Evolutionary conservation across 2,113 vertebrate genomes (phyloP), one percentile per base, ranked within the genome.

Genomic region (Strix aluco): DNA sequence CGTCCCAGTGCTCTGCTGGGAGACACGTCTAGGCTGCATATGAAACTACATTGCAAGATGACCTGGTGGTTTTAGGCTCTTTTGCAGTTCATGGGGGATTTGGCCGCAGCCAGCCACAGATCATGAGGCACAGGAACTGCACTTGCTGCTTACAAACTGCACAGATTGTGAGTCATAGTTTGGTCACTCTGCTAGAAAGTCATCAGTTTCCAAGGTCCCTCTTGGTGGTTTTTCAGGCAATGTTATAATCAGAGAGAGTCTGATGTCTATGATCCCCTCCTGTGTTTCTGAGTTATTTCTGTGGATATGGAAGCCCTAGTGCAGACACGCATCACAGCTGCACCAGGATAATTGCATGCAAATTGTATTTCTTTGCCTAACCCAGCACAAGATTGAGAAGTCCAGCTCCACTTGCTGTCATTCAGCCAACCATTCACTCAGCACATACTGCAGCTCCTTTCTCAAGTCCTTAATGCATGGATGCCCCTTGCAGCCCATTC

Each of bases 181-280:
- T 15, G n/a, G 17, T 65, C 29, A 20, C 18, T 80, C 49, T 30
- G 11, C 10, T 70, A 10, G 30, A 47, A 46, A 55, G 8, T 27
- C 9, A 29, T 32, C 5, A 0, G 1, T 44, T 94, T 82, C 38
- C 36, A 61, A 36, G 23, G 3, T 51, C 6, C 52, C 34, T 47
- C 9, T 29, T 3, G 0, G 15, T 54, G 13, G 0, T 71, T 63
- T 75, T 36, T 58, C 30, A 51, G 32, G 5, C 0, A 1, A 23
- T 15, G 22, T 52, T 74, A 55, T 34, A 58, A 61, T 26, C 6
- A 9, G 54, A 62, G 21, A 51, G 13, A 58, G 4, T 86, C 40
- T 44, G 8, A 54, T 20, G 22, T 42, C 49, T 73, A 0, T 55
- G 13, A 29, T 7, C 1, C 75, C 15, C 9, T 52, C 14, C 47